These are phyloP conservation scores for Actenoides lindsayi DNA, from an alignment of 2,113 vertebrate species.

Conservation along the genomic window DNA sequence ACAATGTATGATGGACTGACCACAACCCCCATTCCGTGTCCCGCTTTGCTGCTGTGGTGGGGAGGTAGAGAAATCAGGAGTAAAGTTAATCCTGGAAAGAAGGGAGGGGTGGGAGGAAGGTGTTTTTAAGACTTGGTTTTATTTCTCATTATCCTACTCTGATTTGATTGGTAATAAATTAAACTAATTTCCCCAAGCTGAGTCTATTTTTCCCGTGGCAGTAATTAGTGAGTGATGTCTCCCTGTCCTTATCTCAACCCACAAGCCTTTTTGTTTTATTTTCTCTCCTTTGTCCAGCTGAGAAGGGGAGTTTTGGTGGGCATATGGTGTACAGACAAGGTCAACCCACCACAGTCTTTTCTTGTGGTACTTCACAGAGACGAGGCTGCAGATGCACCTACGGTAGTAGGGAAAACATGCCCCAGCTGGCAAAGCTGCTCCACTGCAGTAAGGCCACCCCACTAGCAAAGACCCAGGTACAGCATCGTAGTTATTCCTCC, in stretches of 20 bases:
- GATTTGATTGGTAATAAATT: neutral
- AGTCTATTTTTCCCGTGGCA: neutral
- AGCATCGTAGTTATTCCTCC: neutral
- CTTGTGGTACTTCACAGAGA: neutral
- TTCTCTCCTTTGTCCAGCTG: neutral
- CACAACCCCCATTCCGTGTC: too few species aligned
- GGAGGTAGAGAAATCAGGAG: neutral
- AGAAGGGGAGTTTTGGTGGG: neutral
- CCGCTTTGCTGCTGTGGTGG: too few species aligned
- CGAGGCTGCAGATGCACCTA: accelerated
- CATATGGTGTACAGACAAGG: neutral
- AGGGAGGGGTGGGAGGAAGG: neutral
- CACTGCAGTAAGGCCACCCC: neutral
- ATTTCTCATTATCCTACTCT: neutral
- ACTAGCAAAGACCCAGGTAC: neutral
- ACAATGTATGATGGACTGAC: neutral
- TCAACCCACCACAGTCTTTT: neutral
- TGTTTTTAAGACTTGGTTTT: neutral
- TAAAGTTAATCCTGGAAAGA: neutral
- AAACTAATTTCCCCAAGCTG: neutral
- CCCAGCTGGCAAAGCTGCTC: neutral
- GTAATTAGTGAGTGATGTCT: neutral
- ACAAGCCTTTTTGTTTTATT: accelerated
- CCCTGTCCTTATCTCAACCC: neutral
- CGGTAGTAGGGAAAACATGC: accelerated